Conservation (phyloP, 2,888 invertebrate genomes). For the Tenthredo notha region DNA sequence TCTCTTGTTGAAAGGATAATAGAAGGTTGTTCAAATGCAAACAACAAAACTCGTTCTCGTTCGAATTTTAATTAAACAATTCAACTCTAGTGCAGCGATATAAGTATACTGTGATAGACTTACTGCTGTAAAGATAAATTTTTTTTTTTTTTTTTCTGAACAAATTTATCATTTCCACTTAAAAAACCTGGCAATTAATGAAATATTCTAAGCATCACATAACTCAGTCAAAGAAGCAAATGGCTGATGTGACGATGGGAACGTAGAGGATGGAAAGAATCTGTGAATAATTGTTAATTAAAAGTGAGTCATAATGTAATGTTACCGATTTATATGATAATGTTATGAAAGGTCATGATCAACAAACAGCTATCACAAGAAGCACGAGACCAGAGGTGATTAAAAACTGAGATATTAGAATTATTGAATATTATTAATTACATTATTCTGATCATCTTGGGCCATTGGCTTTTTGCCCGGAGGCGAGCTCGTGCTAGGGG, state of each 20-base stretch:
- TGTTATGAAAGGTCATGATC: constrained; percentile 67
- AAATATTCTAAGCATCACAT: constrained; percentile 62
- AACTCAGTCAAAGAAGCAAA: constrained; percentile 70
- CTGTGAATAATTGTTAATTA: constrained; percentile 60
- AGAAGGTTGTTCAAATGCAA: constrained; percentile 50
- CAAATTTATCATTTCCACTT: constrained; percentile 39
- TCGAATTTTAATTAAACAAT: constrained; percentile 3
- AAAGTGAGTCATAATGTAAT: constrained; percentile 57
- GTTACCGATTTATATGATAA: constrained; percentile 57
- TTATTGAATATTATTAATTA: constrained; percentile 77
- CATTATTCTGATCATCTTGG: constrained; percentile 77
- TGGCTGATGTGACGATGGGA: constrained; percentile 62
- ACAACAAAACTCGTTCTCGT: constrained; percentile 41
- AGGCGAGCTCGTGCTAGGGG: constrained; percentile 77
- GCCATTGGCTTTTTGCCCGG: constrained; percentile 77
- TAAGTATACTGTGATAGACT: constrained; percentile 28
- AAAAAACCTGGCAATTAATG: constrained; percentile 20
- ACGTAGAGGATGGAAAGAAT: constrained; percentile 61
- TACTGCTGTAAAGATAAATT: constrained; percentile 7
- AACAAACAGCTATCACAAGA: constrained; percentile 62
- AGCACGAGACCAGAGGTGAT: constrained; percentile 66
- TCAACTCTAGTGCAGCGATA: constrained; percentile 39
- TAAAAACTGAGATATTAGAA: constrained; percentile 73
- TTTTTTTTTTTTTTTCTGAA: background rate
- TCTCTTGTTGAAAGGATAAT: constrained; percentile 9